Conservation (phyloP, 2,113 vertebrate genomes). For the Eira barbara region DNA sequence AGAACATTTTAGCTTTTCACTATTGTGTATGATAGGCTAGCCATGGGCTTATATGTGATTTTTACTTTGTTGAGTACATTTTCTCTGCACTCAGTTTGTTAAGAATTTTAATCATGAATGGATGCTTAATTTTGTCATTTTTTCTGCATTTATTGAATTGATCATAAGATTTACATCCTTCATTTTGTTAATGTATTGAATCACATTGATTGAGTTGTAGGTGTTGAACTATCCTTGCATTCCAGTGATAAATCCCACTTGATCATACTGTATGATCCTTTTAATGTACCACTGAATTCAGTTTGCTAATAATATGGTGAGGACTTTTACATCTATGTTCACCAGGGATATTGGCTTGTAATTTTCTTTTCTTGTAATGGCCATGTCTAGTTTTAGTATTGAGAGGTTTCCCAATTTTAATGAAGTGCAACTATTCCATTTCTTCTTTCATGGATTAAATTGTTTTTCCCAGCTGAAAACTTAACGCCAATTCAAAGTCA, state of each 20-base stretch:
- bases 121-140: background rate
- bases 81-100: background rate
- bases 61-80: background rate
- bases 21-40: background rate
- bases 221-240: background rate
- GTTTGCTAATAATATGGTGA: background rate
- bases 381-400: background rate
- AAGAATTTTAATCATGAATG: background rate
- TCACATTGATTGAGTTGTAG: background rate
- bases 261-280: background rate
- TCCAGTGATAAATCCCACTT: background rate
- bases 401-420: background rate
- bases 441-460: background rate
- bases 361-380: background rate
- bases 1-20: background rate
- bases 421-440: background rate
- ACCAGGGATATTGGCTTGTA: background rate
- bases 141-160: background rate
- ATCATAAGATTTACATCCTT: background rate
- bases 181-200: background rate
- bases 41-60: background rate
- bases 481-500: background rate
- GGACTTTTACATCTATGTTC: background rate
- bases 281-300: background rate
- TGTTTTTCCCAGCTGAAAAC: background rate